Base-by-base conservation (phyloP, 35 echinoderm and acorn worm species). In the Apostichopus parvimensis region DNA sequence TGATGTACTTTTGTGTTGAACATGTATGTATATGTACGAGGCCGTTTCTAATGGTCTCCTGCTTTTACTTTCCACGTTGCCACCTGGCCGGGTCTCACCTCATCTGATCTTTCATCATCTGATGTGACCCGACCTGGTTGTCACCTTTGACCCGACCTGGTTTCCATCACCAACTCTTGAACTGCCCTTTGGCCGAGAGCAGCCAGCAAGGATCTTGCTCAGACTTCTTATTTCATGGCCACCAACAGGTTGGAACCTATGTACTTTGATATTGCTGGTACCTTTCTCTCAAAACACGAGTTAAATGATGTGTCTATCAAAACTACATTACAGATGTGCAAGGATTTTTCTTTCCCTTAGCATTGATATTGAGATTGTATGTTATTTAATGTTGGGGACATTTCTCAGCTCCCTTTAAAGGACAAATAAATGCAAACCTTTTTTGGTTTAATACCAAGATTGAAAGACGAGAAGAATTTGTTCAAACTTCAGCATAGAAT, bases 221-320 rank as follows among this genome's bases (percentile, higher is more conserved):
- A 99, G 97, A 99, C 95, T 91, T 95, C 97, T 53, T 99, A 99
- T 96, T 99, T 99, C 97, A 96, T 99, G 95, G 97, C 97, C 93
- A 99, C 95, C 93, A 99, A 99, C 97, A 99, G 97, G 97, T 99
- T 98, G 96, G 97, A 91, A 79, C 89, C 89, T 84, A 84, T 58
- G 81, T 84, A 58, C 81, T 88, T 79, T 91, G 77, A 78, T 68
- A 91, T 91, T 91, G 89, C 89, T 79, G 18, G 21, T 68, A 91
- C 77, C 89, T 78, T 91, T 91, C 89, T 91, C 89, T 91, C 77
- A 72, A 61, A 87, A 28, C 71, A 75, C 71, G 71, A 75, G 71
- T 75, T 75, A 75, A 18, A 75, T 45, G 34, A 45, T 75, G 71
- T 75, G 71, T 75, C 71, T 75, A n/a, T 75, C 71, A 75, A 75